Evolutionary conservation across 2,113 vertebrate species (phyloP), one percentile per base, ranked within the genome.

Genomic region (Eulemur rufifrons): DNA sequence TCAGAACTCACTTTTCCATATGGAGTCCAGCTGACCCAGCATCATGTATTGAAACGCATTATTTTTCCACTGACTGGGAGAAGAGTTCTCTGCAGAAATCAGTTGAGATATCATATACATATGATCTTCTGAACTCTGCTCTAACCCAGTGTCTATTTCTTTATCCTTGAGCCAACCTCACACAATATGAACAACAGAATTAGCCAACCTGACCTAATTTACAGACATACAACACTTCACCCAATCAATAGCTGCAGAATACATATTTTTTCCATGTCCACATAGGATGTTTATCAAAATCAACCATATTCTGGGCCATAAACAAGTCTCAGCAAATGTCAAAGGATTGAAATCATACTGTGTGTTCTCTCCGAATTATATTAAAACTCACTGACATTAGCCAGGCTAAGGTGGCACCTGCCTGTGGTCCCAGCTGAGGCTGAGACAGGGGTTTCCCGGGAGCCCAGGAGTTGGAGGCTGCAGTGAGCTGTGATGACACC

Each of bases 341-440:
- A 69, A 50, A 92, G 42, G 42, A 84, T 0, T 52, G 23, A 84
- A 94, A 59, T 63, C 10, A 50, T 89, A 32, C 27, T n/a, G 15
- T 42, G 13, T 61, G n/a, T 47, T 50, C 37, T 89, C 59, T 76
- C 59, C 52, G 91, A 89, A 66, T 92, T 82, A 64, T 89, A 47
- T 20, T 27, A 84, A 82, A 94, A 37, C 27, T 92, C 68, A 76
- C 5, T 54, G 83, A 54, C 74, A 95, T 25, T 10, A 25, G 21
- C 59, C 8, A 10, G 59, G 56, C 50, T 59, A 23, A 8, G 56
- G 21, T 59, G 59, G 10, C 3, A 2, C 59, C 10, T 27, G 25
- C 59, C 59, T 27, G 59, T 63, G 11, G 59, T 63, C 59, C 4
- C 25, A 63, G 59, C 59, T 29, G 59, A 63, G 59, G 59, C 25